Base-by-base conservation (phyloP, 1,140 invertebrate species). In the Babylonia areolata region DNA sequence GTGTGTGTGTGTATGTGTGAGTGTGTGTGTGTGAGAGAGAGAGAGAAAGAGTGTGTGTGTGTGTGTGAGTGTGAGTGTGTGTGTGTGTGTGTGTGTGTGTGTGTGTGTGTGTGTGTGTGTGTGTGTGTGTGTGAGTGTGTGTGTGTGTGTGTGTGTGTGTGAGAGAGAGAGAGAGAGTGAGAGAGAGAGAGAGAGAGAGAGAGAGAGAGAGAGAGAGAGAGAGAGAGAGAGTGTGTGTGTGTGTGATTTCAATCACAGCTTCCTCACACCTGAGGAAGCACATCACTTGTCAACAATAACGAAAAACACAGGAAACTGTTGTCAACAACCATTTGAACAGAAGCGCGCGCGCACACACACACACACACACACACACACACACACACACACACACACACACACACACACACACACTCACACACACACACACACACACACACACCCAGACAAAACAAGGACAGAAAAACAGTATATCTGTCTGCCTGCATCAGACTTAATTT, bases 91-190 rank as follows among this genome's bases (percentile, higher is more conserved):
- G 64, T 5, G 46, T 28, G 64, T 69, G 64, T 31, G 64, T 23
- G 17, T 69, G 64, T 69, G 64, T n/a, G n/a, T n/a, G 9, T 69
- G 17, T n/a, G 64, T 5, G 28, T n/a, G 64, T 69, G 64, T n/a
- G 64, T 69, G 17, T n/a, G 17, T 28, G 64, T 28, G 64, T 69
- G 64, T 69, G n/a, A 5, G 17, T 69, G 64, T 69, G 64, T 69
- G 64, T 69, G 64, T 69, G 17, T 69, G 17, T 69, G 64, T 31
- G n/a, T 69, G 64, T 69, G n/a, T 69, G 64, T 69, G 64, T 69
- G 64, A 12, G 64, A 12, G 64, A 12, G 64, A 5, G 17, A 12
- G 64, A 12, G 64, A 12, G 17, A 12, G 17, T 23, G 64, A 9
- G n/a, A 12, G 64, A 5, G 64, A 5, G 64, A 9, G 17, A 12